These are phyloP conservation scores for Morinoia aosen DNA, from an alignment of 2,888 invertebrate genomes.

Conservation along the genomic window DNA sequence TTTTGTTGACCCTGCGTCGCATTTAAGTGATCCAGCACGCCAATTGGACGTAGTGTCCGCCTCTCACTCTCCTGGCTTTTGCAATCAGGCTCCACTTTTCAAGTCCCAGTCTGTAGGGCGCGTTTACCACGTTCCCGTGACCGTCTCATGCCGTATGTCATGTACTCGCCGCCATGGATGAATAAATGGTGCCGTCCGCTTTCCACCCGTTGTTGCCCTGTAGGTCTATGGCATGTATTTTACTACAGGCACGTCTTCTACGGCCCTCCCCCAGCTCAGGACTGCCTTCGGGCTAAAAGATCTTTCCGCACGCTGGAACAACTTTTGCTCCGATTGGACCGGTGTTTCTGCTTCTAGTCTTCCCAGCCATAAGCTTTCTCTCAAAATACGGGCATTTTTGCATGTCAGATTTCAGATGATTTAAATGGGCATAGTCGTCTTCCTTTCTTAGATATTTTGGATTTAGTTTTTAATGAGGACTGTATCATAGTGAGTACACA, in stretches of 20 bases:
- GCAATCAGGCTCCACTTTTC: not conserved
- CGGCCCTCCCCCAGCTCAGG: not conserved
- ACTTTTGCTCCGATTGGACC: not conserved
- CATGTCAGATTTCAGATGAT: not conserved
- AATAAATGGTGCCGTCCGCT: not conserved
- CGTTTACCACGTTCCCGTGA: not conserved
- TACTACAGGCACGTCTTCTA: not conserved
- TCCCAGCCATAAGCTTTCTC: not conserved
- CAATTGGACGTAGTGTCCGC: not conserved
- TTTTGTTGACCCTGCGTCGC: not conserved
- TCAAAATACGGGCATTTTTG: not conserved
- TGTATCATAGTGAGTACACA: not conserved
- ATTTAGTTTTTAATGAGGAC: not conserved
- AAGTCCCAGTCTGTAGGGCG: not conserved
- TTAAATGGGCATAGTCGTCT: not conserved
- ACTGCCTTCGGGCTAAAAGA: not conserved
- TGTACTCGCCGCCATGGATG: not conserved
- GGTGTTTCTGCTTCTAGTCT: not conserved
- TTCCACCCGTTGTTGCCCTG: not conserved
- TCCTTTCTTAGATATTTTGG: not conserved
- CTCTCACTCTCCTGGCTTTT: not conserved
- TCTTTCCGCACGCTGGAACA: slow-evolving; percentile 1
- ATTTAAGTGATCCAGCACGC: not conserved
- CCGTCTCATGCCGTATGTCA: not conserved
- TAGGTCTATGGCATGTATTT: not conserved